These are phyloP conservation scores for Malacoraja senta DNA, from an alignment of 2,797 vertebrate species.

Conservation along the genomic window DNA sequence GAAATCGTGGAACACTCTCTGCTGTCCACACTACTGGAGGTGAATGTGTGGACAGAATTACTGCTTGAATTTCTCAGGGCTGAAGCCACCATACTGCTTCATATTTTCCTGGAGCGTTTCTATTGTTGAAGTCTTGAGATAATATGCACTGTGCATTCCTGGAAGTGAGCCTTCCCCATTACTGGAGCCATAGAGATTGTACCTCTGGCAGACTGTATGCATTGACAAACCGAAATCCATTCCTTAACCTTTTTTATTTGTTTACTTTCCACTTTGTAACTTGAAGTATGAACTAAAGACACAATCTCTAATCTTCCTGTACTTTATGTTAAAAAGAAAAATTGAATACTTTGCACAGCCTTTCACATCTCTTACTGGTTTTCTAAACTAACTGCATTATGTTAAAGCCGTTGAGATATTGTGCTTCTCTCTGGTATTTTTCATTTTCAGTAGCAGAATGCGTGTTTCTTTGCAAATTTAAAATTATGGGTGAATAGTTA, in stretches of 20 bases:
- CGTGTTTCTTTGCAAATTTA: not conserved
- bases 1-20: not conserved
- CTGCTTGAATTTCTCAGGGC: not conserved
- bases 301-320: not conserved
- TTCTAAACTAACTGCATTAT: not conserved
- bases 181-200: not conserved
- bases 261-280: not conserved
- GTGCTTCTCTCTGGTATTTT: not conserved
- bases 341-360: not conserved
- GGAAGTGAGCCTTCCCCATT: not conserved
- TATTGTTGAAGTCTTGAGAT: not conserved
- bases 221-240: not conserved
- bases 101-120: not conserved
- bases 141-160: not conserved
- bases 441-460: constrained; percentile 10
- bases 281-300: not conserved
- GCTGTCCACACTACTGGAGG: not conserved
- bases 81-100: not conserved
- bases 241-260: not conserved
- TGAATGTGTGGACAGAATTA: not conserved
- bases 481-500: not conserved
- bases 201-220: not conserved
- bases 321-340: not conserved
- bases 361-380: constrained; percentile 7
- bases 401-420: not conserved